Evolutionary conservation across 2,888 invertebrate genomes (phyloP), one percentile per base, ranked within the genome.

Genomic region (Norana najaformis): DNA sequence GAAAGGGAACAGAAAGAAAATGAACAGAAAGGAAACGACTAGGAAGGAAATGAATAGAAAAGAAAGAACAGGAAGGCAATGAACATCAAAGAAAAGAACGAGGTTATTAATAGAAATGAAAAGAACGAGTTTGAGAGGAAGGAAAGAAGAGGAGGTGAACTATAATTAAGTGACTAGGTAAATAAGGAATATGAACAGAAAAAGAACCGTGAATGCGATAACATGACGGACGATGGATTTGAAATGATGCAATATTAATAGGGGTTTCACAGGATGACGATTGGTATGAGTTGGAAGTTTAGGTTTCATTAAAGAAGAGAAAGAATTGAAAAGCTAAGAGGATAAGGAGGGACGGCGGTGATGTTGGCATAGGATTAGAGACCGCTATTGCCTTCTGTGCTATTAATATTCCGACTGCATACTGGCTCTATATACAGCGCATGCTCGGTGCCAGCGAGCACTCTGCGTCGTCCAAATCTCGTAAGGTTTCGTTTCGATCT

Each of bases 371-470:
- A 69, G n/a, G 13, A 2, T 4, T 11, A 2, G 16, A 69, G 30
- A n/a, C 69, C 53, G 20, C 53, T 69, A n/a, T 69, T 69, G 69
- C 69, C 69, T n/a, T 30, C 69, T 69, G 69, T n/a, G n/a, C 69
- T 69, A 69, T 69, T 69, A 69, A 69, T 69, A 69, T 69, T 69
- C 69, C 69, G 69, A 69, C 69, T 69, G 69, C 69, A 69, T n/a
- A 16, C 69, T 1, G 69, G 8, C 69, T 69, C 30, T 11, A 30
- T 0, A 30, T 6, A 8, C n/a, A 3, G 30, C n/a, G 30, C 69
- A 8, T 69, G 69, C 69, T 69, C 13, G 8, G 69, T 69, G 69
- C 69, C 11, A 69, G n/a, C 69, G 30, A n/a, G 69, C 30, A 0
- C 69, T 69, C 69, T 69, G 69, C 69, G 11, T n/a, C 69, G n/a